These are phyloP conservation scores for Acromyrmex echinatior DNA, from an alignment of 1,140 invertebrate genomes.

Conservation along the genomic window DNA sequence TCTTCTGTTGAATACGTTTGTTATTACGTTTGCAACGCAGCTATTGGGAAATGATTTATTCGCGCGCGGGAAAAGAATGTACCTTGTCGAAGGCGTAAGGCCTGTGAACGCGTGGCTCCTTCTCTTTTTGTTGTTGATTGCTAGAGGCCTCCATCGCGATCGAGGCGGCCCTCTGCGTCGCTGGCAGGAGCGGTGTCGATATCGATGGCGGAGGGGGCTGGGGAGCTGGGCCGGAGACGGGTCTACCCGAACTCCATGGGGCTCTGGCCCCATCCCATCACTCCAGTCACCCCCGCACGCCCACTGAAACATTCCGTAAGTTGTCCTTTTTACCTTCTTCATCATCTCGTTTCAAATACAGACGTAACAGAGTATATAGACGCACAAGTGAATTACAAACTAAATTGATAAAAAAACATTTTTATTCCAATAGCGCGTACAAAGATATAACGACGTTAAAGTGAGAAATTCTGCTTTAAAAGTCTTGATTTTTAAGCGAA, in stretches of 20 bases:
- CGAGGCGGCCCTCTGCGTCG: conserved; percentile 85
- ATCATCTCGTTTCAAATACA: neutral
- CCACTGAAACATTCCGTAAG: conserved; percentile 77
- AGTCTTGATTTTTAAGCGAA: neutral
- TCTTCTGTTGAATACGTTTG: too few relatives aligned
- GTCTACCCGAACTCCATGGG: conserved; percentile 87
- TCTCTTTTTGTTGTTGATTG: conserved; percentile 85
- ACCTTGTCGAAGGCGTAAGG: conserved; percentile 87
- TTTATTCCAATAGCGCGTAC: neutral
- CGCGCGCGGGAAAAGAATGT: neutral
- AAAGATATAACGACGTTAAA: neutral
- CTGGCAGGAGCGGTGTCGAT: conserved; percentile 85
- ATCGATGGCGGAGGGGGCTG: conserved; percentile 86
- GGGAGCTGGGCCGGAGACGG: conserved; percentile 86
- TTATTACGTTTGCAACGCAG: neutral
- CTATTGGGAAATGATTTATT: conserved; percentile 59
- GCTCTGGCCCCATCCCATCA: conserved; percentile 87
- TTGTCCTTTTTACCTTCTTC: neutral
- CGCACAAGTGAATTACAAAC: neutral
- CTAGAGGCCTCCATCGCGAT: conserved; percentile 86
- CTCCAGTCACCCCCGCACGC: conserved; percentile 86
- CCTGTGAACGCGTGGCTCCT: conserved; percentile 85
- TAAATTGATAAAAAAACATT: neutral
- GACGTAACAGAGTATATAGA: too few relatives aligned
- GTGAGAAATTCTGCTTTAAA: neutral